Base-by-base conservation (phyloP, 2,888 invertebrate species). In the Bhutanitis thaidina region DNA sequence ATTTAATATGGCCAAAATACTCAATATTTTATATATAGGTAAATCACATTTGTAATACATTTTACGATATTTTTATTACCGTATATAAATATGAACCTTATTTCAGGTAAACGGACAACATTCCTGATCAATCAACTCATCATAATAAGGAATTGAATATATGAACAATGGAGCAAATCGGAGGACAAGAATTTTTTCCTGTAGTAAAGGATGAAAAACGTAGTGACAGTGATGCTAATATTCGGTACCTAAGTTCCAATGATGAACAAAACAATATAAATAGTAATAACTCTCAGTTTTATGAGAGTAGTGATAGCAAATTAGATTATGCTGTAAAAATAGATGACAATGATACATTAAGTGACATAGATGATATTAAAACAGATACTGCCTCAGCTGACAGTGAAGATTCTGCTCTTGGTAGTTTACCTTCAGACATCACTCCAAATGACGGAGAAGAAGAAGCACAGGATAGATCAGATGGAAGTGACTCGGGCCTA, bases 401-500 rank as follows among this genome's bases (percentile, higher is more conserved):
- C 52, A 92, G 91, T 61, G 92, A 92, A 68, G 92, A 92, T 70
- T 92, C 92, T 0, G 91, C 92, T 10, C 90, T 92, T 14, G 92
- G 92, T 57, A 92, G 92, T 63, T 72, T 92, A 39, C 91, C 91
- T 3, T 82, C 91, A 10, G 89, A 90, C 51, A 60, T 76, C 69
- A 60, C 67, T 39, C 60, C 74, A 44, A 82, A 75, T 55, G 91
- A 91, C 52, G 74, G 83, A 57, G 91, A 90, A 62, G 92, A 92
- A 72, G 92, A 92, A 68, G 91, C 77, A 29, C 92, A 92, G 67
- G 92, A 92, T 56, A 91, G 94, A 49, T 95, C 95, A 36, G 95
- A 96, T 70, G 95, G 95, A 7, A 96, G 96, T 46, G 96, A 96
- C 78, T 96, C 95, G 0, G 96, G 96, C 0, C 77, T 96, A 27